Evolutionary conservation across 2,797 vertebrate species (phyloP), one percentile per base, ranked within the genome.

Genomic region (Acomys russatus): DNA sequence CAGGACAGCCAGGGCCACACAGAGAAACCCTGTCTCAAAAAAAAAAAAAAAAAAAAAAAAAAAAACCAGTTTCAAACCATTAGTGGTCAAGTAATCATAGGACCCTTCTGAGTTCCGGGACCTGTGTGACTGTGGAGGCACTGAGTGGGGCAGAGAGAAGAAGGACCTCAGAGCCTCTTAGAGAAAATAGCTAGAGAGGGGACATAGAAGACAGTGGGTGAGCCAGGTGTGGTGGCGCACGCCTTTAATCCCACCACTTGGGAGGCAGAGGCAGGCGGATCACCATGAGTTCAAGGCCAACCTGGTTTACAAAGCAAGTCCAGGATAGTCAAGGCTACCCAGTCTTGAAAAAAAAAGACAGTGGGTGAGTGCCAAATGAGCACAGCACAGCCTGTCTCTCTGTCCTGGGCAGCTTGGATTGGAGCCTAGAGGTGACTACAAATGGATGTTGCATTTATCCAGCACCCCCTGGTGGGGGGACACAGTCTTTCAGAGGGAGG

Each of bases 131-230:
- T 35, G 3, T 18, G 5, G 51, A 87, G 6, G 68, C n/a, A 38
- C 18, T 23, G 2, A 44, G 10, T 68, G 6, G 0, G 7, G 22
- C 7, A 33, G 49, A 18, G 30, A 63, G 64, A 80, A 35, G 30
- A 71, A 82, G 35, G 18, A 63, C 51, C 38, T 9, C 70, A 66
- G 64, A 0, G 8, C n/a, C 73, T 15, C n/a, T 38, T 89, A 73
- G 79, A 94, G 84, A 88, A 95, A 96, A 86, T 14, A 96, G 64
- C 79, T 30, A 28, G 38, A 68, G 51, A 56, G 61, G 33, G 49
- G 11, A 66, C n/a, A 91, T 2, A 71, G 63, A 38, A 51, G 70
- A 63, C 59, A 92, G 82, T 35, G 33, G 83, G 44, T 44, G 44
- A 44, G 44, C 44, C 44, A 44, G 44, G 44, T 44, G 44, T 44